Conservation (phyloP, 2,113 vertebrate species). For the Pterocles burchelli region DNA sequence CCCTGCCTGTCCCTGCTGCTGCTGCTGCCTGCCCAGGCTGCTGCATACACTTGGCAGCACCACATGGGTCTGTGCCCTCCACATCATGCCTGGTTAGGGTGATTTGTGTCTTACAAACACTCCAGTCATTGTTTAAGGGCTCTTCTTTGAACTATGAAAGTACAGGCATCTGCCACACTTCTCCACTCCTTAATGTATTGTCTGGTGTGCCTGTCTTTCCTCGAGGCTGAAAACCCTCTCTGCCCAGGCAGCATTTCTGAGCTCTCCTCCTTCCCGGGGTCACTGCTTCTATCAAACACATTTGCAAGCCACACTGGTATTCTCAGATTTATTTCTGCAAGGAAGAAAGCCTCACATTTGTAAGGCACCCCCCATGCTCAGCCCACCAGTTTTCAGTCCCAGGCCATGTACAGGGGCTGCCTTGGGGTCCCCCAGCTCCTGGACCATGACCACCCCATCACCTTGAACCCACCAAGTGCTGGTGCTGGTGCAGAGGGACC, state of each 20-base stretch:
- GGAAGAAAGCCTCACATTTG: neutral
- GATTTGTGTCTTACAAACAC: neutral
- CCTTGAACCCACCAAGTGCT: accelerated
- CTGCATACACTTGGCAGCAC: accelerated
- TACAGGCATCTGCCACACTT: neutral
- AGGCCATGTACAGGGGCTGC: neutral
- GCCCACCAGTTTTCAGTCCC: neutral
- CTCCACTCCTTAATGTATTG: neutral
- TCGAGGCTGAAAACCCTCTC: neutral
- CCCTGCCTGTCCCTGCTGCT: neutral
- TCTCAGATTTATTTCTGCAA: neutral
- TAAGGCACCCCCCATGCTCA: neutral
- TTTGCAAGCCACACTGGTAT: neutral
- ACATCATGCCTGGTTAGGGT: accelerated
- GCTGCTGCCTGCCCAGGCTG: neutral
- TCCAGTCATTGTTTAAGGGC: neutral
- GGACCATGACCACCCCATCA: accelerated
- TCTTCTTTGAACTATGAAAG: neutral
- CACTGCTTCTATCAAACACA: neutral
- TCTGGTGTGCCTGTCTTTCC: neutral
- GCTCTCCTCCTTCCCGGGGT: neutral
- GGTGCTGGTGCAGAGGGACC: too few relatives aligned
- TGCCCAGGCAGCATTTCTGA: neutral
- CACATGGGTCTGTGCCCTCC: accelerated
- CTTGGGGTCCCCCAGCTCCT: neutral